Base-by-base conservation (phyloP, 2,113 vertebrate genomes). In the Nematolebias whitei region DNA sequence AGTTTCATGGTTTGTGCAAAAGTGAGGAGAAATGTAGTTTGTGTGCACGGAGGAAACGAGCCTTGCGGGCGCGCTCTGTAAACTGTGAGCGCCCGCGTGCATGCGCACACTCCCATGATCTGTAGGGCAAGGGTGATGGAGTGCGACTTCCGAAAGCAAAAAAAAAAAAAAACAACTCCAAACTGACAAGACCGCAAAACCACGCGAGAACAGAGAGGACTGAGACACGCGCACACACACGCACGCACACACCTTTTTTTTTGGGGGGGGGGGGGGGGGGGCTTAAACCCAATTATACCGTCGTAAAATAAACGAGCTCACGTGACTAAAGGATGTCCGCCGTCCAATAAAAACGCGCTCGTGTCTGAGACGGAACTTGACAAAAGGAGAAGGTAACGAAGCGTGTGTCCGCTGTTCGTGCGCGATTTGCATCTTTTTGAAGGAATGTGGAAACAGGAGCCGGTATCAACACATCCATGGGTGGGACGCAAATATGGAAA, bases 401-500 rank as follows among this genome's bases (percentile, higher is more conserved):
- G 44, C 32, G 60, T 23, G 20, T 40, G 22, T 12, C 22, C 29
- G 23, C 12, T 44, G 19, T 14, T 45, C 45, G 18, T 20, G n/a
- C 10, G 4, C 13, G 22, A 38, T 57, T 39, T 44, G 26, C n/a
- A 54, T 62, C 32, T 12, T 23, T 5, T 20, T 10, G 10, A 15
- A 11, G 22, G 26, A 29, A 29, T 16, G 24, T 15, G 3, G 11
- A 51, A 57, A 47, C 13, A 11, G 26, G 12, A n/a, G 26, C 20
- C 22, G 35, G 19, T 7, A 23, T 6, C 6, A 50, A 63, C 62
- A 47, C 45, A 35, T 35, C 49, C 47, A 10, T 16, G 53, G 51
- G 53, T 39, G 14, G 19, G 20, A 74, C 41, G 71, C 75, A 86
- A 79, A 84, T 55, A 74, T 81, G 62, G 19, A 84, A 76, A 84